Conservation (phyloP, 1,140 invertebrate species). For the Nasonia longicornis region DNA sequence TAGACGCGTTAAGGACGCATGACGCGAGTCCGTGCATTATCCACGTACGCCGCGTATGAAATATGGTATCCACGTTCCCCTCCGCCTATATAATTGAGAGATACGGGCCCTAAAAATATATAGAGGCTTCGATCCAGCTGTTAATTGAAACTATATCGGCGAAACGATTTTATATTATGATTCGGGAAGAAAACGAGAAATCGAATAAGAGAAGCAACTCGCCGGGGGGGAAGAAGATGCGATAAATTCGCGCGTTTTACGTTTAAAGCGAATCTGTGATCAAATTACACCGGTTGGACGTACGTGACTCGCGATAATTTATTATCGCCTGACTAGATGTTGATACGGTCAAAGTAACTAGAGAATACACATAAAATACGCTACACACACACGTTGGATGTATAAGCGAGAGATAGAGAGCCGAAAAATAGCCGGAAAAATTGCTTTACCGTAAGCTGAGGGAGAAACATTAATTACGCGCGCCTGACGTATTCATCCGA, state of each 20-base stretch:
- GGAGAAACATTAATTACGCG: no score
- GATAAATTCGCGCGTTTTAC: constrained; percentile 1
- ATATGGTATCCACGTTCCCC: no score
- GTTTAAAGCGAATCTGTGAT: background rate
- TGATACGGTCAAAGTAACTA: constrained; percentile 2
- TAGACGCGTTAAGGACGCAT: constrained; percentile 21
- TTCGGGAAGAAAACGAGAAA: background rate
- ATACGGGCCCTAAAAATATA: background rate
- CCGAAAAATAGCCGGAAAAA: no score
- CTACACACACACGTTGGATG: no score
- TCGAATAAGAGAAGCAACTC: background rate
- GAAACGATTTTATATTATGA: no score
- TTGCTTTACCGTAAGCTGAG: no score
- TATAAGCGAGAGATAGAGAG: no score
- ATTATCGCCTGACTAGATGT: background rate
- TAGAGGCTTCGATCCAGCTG: background rate
- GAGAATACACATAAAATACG: background rate
- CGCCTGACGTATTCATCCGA: no score
- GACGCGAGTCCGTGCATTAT: background rate
- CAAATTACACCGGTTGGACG: background rate
- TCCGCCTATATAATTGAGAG: no score
- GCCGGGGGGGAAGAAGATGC: background rate
- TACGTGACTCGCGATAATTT: constrained; percentile 11
- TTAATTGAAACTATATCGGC: background rate
- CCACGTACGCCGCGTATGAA: no score